phyloP scores from a whole-genome alignment of 2,888 invertebrate genomes.

The Ophion ellenae region DNA sequence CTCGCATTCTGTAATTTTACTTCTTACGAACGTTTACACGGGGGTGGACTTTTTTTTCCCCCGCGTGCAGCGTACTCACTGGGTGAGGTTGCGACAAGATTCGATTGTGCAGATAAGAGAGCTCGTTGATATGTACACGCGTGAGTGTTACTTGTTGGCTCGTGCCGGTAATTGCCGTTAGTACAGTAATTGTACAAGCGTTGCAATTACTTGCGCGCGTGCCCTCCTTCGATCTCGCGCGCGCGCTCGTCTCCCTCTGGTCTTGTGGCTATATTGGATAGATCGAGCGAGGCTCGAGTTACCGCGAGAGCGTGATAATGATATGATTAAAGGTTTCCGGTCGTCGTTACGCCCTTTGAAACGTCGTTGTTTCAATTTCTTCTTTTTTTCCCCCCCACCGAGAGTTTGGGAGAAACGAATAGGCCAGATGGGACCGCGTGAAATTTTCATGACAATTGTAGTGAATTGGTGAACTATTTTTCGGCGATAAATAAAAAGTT shows the following conservation, averaged over 20 bases:
- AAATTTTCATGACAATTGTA: too few relatives aligned
- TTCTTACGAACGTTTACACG: neutral
- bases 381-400: neutral
- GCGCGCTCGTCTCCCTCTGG: constrained; percentile 33
- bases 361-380: neutral
- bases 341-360: constrained; percentile 26
- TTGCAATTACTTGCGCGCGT: constrained; percentile 62
- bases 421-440: too few relatives aligned
- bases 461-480: too few relatives aligned
- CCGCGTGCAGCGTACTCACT: constrained; percentile 16
- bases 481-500: too few relatives aligned
- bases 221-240: constrained; percentile 49
- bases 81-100: constrained; percentile 4
- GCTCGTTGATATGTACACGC: constrained; percentile 21
- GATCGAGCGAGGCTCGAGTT: neutral
- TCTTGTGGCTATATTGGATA: constrained; percentile 1
- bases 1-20: constrained; percentile 19
- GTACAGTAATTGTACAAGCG: constrained; percentile 58
- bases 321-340: constrained; percentile 60
- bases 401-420: too few relatives aligned
- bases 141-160: constrained; percentile 48
- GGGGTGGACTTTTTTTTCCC: neutral
- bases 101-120: constrained; percentile 54
- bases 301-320: constrained; percentile 43
- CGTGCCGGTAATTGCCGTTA: constrained; percentile 61